Percentiles rank a stretch among this genome's conserved stretches.
phyloP scores from a whole-genome alignment of 2,888 invertebrate species.

The Nudaria mundana region DNA sequence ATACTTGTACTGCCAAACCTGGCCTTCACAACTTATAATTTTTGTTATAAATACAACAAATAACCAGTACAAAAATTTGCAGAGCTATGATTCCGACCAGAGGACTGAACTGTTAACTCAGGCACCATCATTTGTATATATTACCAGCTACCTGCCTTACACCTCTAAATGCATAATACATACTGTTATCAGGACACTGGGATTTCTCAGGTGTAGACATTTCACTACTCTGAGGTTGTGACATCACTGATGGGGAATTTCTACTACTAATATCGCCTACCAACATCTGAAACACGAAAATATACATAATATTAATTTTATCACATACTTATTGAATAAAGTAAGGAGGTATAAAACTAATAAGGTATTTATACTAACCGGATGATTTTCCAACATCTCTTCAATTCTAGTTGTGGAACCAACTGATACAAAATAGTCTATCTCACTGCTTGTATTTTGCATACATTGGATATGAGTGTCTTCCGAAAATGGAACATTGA shows the following conservation, averaged over 20 bases:
- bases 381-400: slow-evolving; percentile 76
- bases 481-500: slow-evolving; percentile 85
- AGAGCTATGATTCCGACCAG: too few species aligned
- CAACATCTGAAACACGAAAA: slow-evolving; percentile 61
- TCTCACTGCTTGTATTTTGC: slow-evolving; percentile 86
- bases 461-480: slow-evolving; percentile 88
- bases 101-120: too few species aligned
- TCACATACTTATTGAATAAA: neutral
- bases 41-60: too few species aligned
- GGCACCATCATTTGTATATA: too few species aligned
- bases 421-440: slow-evolving; percentile 90
- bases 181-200: slow-evolving; percentile 60
- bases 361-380: slow-evolving; percentile 63
- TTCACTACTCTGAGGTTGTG: slow-evolving; percentile 66
- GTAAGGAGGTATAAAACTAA: neutral
- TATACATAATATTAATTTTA: slow-evolving; percentile 2
- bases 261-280: slow-evolving; percentile 68
- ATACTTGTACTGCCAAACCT: too few species aligned
- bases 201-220: slow-evolving; percentile 70
- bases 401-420: slow-evolving; percentile 79
- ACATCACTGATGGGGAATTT: slow-evolving; percentile 62
- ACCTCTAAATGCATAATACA: too few species aligned
- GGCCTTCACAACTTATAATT: too few species aligned
- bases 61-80: too few species aligned
- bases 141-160: too few species aligned